A percentile compares a stretch with the other conserved stretches of the same genome.
Conservation (phyloP, 2,888 invertebrate genomes). For the Dorcus hopei region DNA sequence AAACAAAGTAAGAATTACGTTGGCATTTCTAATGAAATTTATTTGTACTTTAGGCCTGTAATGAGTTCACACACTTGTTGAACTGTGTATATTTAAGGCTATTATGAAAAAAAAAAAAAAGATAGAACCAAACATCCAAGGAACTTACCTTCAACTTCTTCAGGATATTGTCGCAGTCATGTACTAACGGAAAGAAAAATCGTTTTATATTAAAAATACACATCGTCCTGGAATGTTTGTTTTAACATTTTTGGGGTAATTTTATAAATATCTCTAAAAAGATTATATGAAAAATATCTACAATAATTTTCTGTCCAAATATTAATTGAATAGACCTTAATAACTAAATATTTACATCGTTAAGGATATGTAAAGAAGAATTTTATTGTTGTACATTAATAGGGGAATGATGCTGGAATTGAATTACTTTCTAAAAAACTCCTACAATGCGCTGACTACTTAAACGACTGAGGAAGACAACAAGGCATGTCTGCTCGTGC, state of each 20-base stretch:
- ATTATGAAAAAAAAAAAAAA: constrained; percentile 9
- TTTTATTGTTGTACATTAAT: constrained; percentile 12
- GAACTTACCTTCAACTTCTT: constrained; percentile 12
- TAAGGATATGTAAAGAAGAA: constrained; percentile 11
- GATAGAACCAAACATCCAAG: constrained; percentile 15
- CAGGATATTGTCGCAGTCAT: not conserved
- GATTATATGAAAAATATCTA: constrained; percentile 19
- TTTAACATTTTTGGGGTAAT: constrained; percentile 2
- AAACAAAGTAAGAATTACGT: constrained; percentile 8
- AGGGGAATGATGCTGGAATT: not conserved
- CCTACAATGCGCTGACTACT: constrained; percentile 2
- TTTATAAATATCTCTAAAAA: constrained; percentile 10
- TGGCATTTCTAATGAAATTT: constrained; percentile 16
- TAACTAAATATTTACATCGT: constrained; percentile 4
- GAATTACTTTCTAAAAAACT: not conserved
- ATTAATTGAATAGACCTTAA: constrained; percentile 6
- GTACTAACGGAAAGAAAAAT: constrained; percentile 1
- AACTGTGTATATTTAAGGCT: constrained; percentile 15
- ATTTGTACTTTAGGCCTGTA: constrained; percentile 23
- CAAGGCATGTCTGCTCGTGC: constrained; percentile 36
- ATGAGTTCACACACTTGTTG: constrained; percentile 17
- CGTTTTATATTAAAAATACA: constrained; percentile 9
- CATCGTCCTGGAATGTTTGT: constrained; percentile 13
- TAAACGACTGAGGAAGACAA: constrained; percentile 41
- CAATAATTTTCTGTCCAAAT: constrained; percentile 6